phyloP scores from a whole-genome alignment of 2,797 vertebrate species.

The Stomatorhinus walkeri region DNA sequence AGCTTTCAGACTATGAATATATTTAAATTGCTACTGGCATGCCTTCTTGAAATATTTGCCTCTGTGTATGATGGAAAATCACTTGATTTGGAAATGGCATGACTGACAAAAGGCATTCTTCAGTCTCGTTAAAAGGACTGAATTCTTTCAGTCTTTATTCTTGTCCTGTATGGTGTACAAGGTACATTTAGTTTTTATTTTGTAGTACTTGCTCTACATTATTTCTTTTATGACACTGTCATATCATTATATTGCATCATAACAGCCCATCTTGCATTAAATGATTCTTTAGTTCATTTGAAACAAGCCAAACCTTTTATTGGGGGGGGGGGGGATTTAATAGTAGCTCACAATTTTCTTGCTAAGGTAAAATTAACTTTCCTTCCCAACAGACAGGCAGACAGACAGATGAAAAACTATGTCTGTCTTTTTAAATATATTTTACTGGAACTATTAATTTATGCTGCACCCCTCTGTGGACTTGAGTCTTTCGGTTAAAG shows the following conservation, averaged over 20 bases:
- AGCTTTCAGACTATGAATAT: not conserved
- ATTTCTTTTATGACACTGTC: not conserved
- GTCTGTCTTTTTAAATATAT: not conserved
- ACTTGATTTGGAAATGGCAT: not conserved
- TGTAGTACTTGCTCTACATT: not conserved
- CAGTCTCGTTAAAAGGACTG: not conserved
- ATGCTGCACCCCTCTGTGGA: not conserved
- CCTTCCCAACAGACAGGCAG: not conserved
- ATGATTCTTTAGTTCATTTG: not conserved
- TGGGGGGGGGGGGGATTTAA: not conserved
- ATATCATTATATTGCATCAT: not conserved
- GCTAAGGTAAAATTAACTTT: not conserved
- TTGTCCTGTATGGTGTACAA: not conserved
- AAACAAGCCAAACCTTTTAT: not conserved
- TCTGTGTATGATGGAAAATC: not conserved
- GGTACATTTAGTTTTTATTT: not conserved
- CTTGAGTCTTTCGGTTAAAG: not conserved
- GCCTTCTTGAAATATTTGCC: not conserved
- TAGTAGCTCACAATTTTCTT: not conserved
- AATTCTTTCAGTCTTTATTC: not conserved
- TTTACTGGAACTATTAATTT: not conserved
- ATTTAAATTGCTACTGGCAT: not conserved
- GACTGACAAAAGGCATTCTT: not conserved
- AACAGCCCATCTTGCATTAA: not conserved
- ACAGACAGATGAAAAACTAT: not conserved